These are phyloP conservation scores for Hemicrepidius hirtus DNA, from an alignment of 2,888 invertebrate species.

Conservation along the genomic window DNA sequence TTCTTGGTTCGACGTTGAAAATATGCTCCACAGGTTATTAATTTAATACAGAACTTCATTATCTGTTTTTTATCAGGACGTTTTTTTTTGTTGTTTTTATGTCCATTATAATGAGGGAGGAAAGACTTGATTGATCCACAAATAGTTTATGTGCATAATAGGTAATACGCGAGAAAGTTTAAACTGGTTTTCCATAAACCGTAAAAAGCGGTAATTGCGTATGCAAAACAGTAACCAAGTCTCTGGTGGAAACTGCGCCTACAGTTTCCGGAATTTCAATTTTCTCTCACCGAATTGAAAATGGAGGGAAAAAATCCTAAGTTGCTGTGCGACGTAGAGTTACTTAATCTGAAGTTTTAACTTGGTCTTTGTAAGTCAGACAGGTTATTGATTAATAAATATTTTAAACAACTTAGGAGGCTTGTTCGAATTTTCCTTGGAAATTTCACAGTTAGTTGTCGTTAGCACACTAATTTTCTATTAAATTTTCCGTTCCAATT, in stretches of 20 bases:
- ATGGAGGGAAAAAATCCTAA: conserved; percentile 5
- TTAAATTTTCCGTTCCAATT: conserved; percentile 19
- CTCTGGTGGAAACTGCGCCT: conserved; percentile 5
- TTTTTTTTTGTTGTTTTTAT: too few relatives aligned
- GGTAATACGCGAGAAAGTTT: background rate
- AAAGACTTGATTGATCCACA: too few relatives aligned
- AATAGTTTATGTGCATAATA: background rate
- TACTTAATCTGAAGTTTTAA: conserved; percentile 18
- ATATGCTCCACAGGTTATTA: too few relatives aligned
- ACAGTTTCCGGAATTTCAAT: conserved; percentile 18
- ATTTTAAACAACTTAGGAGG: background rate
- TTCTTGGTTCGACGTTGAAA: too few relatives aligned
- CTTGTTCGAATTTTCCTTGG: background rate
- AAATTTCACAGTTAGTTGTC: background rate
- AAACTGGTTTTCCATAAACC: conserved; percentile 1
- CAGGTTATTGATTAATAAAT: conserved; percentile 14
- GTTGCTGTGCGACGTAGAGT: conserved; percentile 5
- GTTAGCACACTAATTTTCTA: conserved; percentile 13
- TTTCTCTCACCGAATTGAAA: conserved; percentile 11
- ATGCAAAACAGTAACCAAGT: conserved; percentile 22
- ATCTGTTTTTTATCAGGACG: too few relatives aligned
- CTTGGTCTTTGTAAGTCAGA: background rate
- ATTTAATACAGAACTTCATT: too few relatives aligned
- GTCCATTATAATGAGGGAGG: too few relatives aligned
- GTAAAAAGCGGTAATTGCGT: conserved; percentile 23